phyloP scores from a whole-genome alignment of 23 tunicate species.

The Diplosoma virens region DNA sequence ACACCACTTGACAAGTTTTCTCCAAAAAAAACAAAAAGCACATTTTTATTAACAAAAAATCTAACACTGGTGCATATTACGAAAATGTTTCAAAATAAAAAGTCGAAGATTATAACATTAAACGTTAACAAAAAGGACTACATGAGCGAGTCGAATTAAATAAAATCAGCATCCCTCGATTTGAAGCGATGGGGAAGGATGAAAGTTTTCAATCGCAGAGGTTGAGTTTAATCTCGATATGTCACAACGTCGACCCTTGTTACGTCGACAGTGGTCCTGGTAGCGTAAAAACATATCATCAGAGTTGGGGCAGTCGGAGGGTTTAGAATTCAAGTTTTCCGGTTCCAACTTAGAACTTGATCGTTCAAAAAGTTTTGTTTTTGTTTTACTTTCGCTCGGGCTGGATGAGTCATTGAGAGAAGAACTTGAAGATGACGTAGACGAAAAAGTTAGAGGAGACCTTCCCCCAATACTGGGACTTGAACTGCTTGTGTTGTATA shows the following conservation, averaged over 20 bases:
- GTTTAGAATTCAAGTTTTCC: not conserved
- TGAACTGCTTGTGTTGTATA: not conserved
- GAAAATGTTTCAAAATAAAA: too few species aligned
- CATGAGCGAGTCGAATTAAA: too few species aligned
- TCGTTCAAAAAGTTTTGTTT: not conserved
- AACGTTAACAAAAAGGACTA: too few species aligned
- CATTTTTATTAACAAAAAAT: too few species aligned
- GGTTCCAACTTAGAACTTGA: not conserved
- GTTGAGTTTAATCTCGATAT: not conserved
- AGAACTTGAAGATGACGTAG: constrained; percentile 38
- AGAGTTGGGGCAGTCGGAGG: constrained; percentile 10
- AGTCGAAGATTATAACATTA: too few species aligned
- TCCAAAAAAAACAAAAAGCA: too few species aligned
- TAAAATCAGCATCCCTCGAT: too few species aligned
- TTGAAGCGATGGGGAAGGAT: not conserved
- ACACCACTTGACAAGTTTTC: too few species aligned
- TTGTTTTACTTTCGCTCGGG: not conserved
- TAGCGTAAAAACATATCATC: constrained; percentile 33
- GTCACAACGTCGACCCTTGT: constrained; percentile 17
- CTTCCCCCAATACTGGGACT: not conserved
- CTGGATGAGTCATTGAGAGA: constrained; percentile 28
- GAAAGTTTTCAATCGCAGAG: not conserved
- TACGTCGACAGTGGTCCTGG: constrained; percentile 35
- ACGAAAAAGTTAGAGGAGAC: constrained; percentile 7
- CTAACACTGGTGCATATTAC: too few species aligned